Percentiles rank a stretch among this genome's conserved stretches.
Conservation (phyloP, 2,797 vertebrate species). For the Tolypeutes matacus region DNA sequence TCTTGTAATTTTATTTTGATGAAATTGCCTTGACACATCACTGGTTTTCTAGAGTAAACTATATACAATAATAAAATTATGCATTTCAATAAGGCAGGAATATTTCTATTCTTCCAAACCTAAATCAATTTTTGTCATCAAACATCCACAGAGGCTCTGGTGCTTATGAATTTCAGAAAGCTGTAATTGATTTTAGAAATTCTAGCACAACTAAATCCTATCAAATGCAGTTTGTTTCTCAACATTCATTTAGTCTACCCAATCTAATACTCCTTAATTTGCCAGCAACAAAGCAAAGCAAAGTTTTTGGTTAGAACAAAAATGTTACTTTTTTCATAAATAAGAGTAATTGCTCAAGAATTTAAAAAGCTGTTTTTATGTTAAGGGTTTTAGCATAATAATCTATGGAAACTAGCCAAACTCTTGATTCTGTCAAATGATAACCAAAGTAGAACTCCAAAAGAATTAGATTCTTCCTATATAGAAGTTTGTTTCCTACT, state of each 20-base stretch:
- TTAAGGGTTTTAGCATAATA: neutral
- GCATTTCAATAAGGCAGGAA: slow-evolving; percentile 29
- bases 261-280: slow-evolving; percentile 37
- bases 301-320: neutral
- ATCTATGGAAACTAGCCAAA: neutral
- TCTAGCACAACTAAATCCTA: slow-evolving; percentile 28
- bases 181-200: slow-evolving; percentile 69
- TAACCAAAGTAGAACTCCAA: slow-evolving; percentile 14
- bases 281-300: neutral
- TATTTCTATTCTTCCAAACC: slow-evolving; percentile 51
- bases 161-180: slow-evolving; percentile 55
- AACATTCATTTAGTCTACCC: neutral
- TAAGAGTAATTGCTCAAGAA: neutral
- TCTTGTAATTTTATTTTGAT: slow-evolving; percentile 43
- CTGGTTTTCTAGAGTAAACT: slow-evolving; percentile 35
- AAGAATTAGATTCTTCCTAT: neutral
- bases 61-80: slow-evolving; percentile 42
- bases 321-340: neutral
- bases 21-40: slow-evolving; percentile 44
- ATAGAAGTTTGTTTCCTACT: neutral
- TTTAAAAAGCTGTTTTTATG: neutral
- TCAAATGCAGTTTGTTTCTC: neutral
- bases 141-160: slow-evolving; percentile 2
- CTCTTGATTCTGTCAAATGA: neutral
- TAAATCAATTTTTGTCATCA: slow-evolving; percentile 59